Evolutionary conservation across 2,797 vertebrate species (phyloP), one percentile per base, ranked within the genome.

Genomic region (Heteromormyrus szaboi): DNA sequence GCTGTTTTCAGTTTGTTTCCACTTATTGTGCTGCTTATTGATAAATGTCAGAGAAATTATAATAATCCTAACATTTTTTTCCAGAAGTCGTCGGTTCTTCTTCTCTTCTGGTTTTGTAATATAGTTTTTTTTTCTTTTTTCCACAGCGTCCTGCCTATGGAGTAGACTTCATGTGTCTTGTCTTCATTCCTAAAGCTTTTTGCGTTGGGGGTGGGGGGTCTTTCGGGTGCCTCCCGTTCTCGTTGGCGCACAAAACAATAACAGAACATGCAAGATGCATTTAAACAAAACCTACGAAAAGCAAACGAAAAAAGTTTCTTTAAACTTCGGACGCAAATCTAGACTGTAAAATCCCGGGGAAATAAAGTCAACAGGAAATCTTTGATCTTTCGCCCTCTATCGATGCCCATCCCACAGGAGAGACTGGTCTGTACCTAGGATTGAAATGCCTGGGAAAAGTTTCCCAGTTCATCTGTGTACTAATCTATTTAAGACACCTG

Each of bases 381-480:
- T 17, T n/a, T 14, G 33, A 88, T 72, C 19, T 22, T 54, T 37
- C 53, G 51, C 56, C 25, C 41, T 54, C 9, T 81, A 88, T 88
- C 89, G 90, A 90, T 88, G 79, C 54, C 14, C 87, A 51, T 56
- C 85, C 65, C 79, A 65, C 37, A 14, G 59, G 79, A 41, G 84
- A 3, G 2, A 46, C n/a, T 84, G 9, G 76, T 68, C 46, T 65
- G 44, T 72, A 37, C 65, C 50, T 72, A 41, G 22, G 33, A 72
- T 22, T 84, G 72, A 68, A 48, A 87, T 89, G 89, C 76, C 84
- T 89, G 87, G 76, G 84, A 88, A 89, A 87, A 87, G 84, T 65
- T 65, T 89, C 62, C 44, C 37, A 29, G 85, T 29, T 44, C 88
- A 79, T 88, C 79, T 88, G 59, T 65, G 19, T 14, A 76, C 2